Evolutionary conservation across 2,113 vertebrate species (phyloP), one percentile per base, ranked within the genome.

Genomic region (Notarius lentiginosus): DNA sequence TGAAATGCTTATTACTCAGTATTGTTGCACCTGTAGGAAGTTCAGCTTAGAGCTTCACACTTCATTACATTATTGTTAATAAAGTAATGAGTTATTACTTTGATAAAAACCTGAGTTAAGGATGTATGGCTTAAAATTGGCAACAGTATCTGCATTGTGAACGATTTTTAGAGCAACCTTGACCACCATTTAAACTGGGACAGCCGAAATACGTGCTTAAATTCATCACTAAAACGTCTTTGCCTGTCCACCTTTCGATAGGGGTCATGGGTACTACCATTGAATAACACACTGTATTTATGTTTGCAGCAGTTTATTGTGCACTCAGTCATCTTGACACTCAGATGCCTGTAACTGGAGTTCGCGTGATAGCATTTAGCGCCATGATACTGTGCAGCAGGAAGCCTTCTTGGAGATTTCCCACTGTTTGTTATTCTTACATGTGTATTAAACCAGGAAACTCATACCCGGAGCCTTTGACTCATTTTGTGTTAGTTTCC

Each of bases 351-450:
- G 4, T 30, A 82, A 47, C 58, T 22, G 22, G 75, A 66, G 75
- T 75, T 86, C 27, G 76, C 30, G 68, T 87, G 87, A 88, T 83
- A n/a, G 75, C n/a, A 22, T 85, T 81, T 7, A 56, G 34, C 53
- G 6, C 18, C 56, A 56, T 66, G 85, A 79, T 89, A 83, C 60
- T 5, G 72, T 72, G 65, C 66, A 60, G 83, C 89, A 91, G 90
- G 90, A 91, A 90, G 88, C 84, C 56, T 89, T 84, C 83, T 47
- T 55, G 70, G 66, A 87, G 79, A 86, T 90, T 90, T 86, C 89
- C 89, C 86, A 83, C 84, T 88, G 89, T 79, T 87, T 91, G 89
- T 90, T 90, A 85, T 91, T 86, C 84, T 83, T 85, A 58, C 63
- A 14, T 73, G 88, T 85, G 85, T 85, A 88, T 88, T 88, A 88